A percentile compares a stretch with the other conserved stretches of the same genome.
phyloP scores from a whole-genome alignment of 2,888 invertebrate species.

The Cephus spinipes region DNA sequence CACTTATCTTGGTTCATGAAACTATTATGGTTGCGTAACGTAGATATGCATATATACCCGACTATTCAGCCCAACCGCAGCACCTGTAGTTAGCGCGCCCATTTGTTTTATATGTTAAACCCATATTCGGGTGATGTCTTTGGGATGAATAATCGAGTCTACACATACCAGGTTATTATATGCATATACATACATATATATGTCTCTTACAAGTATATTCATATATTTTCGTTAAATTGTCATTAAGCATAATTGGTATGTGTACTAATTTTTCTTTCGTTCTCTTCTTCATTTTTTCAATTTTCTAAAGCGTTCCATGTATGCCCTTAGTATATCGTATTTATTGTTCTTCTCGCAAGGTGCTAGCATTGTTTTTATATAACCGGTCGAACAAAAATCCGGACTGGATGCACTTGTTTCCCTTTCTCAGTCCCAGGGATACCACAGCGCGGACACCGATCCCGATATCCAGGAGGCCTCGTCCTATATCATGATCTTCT shows the following conservation, averaged over 20 bases:
- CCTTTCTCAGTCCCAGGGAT: constrained; percentile 61
- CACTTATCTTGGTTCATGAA: not conserved
- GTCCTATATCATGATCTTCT: constrained; percentile 57
- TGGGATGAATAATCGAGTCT: too few species aligned
- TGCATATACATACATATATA: not conserved
- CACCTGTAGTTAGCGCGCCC: not conserved
- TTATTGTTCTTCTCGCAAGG: not conserved
- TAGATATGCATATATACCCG: not conserved
- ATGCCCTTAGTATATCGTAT: constrained; percentile 19
- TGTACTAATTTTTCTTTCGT: not conserved
- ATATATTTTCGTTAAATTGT: not conserved
- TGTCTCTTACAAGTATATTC: not conserved
- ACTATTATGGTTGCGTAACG: not conserved
- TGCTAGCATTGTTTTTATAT: constrained; percentile 9
- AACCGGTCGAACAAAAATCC: not conserved
- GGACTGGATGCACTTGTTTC: constrained; percentile 60
- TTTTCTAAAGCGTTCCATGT: constrained; percentile 18
- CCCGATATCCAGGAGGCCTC: constrained; percentile 56
- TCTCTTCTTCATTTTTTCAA: constrained; percentile 14
- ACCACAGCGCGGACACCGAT: constrained; percentile 57
- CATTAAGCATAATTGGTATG: not conserved
- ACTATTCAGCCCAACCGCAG: not conserved
- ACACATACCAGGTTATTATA: not conserved
- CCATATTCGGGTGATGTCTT: not conserved
- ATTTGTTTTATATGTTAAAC: not conserved